Conservation (phyloP, 2,797 vertebrate genomes). For the Graptemys geographica region DNA sequence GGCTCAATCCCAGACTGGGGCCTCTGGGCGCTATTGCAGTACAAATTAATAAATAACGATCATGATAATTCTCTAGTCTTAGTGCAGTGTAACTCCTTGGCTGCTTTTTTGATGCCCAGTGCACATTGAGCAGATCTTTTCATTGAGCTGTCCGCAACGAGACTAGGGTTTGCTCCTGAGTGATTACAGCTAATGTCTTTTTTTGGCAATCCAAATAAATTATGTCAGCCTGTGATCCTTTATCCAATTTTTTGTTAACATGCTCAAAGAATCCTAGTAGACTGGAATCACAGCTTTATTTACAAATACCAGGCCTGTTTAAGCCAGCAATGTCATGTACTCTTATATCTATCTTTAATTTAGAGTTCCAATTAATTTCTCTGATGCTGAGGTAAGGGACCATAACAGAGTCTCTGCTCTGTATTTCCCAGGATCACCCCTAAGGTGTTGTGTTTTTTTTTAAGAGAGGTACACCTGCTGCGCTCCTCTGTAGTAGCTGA, state of each 20-base stretch:
- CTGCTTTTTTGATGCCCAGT: background rate
- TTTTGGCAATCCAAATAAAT: background rate
- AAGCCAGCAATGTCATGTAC: background rate
- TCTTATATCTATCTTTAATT: background rate
- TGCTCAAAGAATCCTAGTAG: background rate
- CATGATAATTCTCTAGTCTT: background rate
- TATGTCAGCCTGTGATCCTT: background rate
- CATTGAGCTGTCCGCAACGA: background rate
- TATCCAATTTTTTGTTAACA: background rate
- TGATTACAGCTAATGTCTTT: background rate
- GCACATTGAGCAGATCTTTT: background rate
- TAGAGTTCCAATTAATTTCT: background rate
- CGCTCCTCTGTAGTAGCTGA: background rate
- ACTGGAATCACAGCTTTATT: background rate
- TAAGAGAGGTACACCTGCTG: background rate
- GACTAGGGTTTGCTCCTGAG: background rate
- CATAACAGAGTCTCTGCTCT: background rate
- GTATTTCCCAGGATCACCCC: background rate
- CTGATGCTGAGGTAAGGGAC: background rate
- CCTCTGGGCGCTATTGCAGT: background rate
- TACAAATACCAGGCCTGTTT: background rate
- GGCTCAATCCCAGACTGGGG: background rate
- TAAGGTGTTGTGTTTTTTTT: too few species aligned
- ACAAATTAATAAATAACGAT: background rate
- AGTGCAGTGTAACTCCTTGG: background rate